Evolutionary conservation across 92 coral and sea anemone species (phyloP), one percentile per base, ranked within the genome.

Genomic region (Anthopleura xanthogrammica): DNA sequence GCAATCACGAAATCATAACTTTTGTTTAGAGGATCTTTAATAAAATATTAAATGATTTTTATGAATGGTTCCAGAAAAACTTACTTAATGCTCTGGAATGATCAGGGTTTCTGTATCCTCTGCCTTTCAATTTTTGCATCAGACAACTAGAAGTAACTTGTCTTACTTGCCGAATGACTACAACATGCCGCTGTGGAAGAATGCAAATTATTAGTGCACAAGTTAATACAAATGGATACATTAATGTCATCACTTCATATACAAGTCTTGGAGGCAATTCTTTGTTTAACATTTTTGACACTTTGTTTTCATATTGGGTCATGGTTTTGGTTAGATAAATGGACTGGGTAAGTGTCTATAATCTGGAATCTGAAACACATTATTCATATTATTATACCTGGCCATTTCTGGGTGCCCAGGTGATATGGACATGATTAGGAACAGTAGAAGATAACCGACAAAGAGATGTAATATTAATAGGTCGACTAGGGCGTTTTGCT

Each of bases 41-140:
- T 54, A 54, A 54, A 54, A 54, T 54, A 12, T 54, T 54, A 8
- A 13, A 12, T 54, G 11, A 54, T 54, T 20, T 20, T 62, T 0
- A 62, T 20, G 36, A 5, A 6, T 20, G 36, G 39, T 5, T 29
- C 11, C 11, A 16, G 3, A 23, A 82, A 16, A 12, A 94, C 99
- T 92, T 90, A 96, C 99, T 96, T 16, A 96, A 80, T 72, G 99
- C 99, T 56, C 99, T 93, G 75, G 99, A 96, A 79, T 96, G 99
- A 76, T 96, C 99, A 17, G 99, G 99, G 60, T 96, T 96, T 83
- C 98, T 85, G 54, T 93, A 90, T 42, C 99, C 99, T 81, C 91
- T 84, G 7, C 52, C 76, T 79, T 96, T 96, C 60, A 96, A 73
- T 83, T 94, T 89, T 76, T 96, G 99, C n/a, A 96, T 87, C 72